Evolutionary conservation across 2,888 invertebrate genomes (phyloP).

Genomic region (Dryadula phaetusa): DNA sequence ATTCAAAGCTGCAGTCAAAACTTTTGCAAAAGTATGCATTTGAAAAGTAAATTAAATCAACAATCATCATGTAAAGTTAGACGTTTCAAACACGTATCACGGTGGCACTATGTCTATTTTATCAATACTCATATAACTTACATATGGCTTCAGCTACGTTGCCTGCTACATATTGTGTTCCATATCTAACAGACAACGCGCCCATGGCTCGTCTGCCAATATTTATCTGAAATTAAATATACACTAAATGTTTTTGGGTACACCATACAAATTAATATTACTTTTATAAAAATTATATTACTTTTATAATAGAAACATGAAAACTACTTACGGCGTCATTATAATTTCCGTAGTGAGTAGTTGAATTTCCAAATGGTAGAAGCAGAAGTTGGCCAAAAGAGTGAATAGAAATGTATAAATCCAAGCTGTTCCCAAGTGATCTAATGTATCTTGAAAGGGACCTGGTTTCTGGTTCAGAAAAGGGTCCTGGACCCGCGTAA

Average conservation of each 20-base stretch:
- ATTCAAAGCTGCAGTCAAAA: too few species aligned
- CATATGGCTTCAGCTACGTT: conserved; percentile 84
- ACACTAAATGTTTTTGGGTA: not conserved
- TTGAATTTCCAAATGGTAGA: conserved; percentile 88
- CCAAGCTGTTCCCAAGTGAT: conserved; percentile 75
- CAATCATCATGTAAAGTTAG: too few species aligned
- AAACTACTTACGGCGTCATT: conserved; percentile 79
- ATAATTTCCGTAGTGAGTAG: conserved; percentile 83
- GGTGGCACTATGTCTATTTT: not conserved
- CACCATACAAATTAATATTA: not conserved
- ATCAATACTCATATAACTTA: conserved; percentile 57
- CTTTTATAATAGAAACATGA: not conserved
- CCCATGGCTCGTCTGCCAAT: conserved; percentile 79
- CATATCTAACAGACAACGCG: conserved; percentile 75
- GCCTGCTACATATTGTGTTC: conserved; percentile 79
- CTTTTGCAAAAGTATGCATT: too few species aligned
- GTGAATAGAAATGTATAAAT: conserved; percentile 89
- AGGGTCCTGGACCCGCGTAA: conserved; percentile 87
- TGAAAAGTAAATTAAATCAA: too few species aligned
- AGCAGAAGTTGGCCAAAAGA: conserved; percentile 89
- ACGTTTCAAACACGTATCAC: too few species aligned
- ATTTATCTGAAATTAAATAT: conserved; percentile 57
- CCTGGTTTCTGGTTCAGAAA: conserved; percentile 88
- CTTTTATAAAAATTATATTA: too few species aligned
- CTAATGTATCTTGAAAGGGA: conserved; percentile 81